These are phyloP conservation scores for Pseudeuparius sepicola DNA, from an alignment of 2,888 invertebrate genomes.

Conservation along the genomic window DNA sequence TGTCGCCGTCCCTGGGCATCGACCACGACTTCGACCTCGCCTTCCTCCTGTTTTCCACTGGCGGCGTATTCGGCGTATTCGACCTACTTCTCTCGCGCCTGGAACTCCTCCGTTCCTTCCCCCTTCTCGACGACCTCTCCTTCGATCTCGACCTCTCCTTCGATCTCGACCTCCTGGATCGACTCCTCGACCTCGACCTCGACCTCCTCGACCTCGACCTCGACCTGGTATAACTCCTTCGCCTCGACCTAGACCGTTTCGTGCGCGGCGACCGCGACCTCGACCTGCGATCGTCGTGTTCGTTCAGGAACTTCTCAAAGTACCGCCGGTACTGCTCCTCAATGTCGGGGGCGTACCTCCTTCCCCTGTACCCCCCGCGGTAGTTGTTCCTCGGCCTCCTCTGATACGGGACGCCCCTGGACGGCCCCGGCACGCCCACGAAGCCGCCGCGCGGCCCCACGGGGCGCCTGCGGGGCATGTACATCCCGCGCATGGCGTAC, in stretches of 20 bases:
- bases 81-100: constrained; percentile 2
- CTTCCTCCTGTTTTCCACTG: background rate
- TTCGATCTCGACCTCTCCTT: constrained; percentile 11
- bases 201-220: constrained; percentile 22
- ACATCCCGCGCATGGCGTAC: too few relatives aligned
- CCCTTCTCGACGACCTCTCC: constrained; percentile 5
- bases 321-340: constrained; percentile 47
- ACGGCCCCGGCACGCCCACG: constrained; percentile 20
- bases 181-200: constrained; percentile 11
- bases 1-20: constrained; percentile 41
- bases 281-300: constrained; percentile 25
- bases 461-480: too few relatives aligned
- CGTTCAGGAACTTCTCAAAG: constrained; percentile 49
- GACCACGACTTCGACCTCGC: constrained; percentile 51
- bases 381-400: constrained; percentile 21
- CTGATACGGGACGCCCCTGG: constrained; percentile 18
- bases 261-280: constrained; percentile 1
- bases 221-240: constrained; percentile 17
- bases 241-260: constrained; percentile 12
- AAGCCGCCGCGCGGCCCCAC: too few relatives aligned
- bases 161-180: constrained; percentile 16
- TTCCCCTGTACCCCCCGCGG: constrained; percentile 31
- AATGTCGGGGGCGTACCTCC: constrained; percentile 27
- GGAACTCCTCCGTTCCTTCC: constrained; percentile 7
- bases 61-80: background rate